Conservation (phyloP, 2,113 vertebrate genomes). For the Cranoglanis bouderius region DNA sequence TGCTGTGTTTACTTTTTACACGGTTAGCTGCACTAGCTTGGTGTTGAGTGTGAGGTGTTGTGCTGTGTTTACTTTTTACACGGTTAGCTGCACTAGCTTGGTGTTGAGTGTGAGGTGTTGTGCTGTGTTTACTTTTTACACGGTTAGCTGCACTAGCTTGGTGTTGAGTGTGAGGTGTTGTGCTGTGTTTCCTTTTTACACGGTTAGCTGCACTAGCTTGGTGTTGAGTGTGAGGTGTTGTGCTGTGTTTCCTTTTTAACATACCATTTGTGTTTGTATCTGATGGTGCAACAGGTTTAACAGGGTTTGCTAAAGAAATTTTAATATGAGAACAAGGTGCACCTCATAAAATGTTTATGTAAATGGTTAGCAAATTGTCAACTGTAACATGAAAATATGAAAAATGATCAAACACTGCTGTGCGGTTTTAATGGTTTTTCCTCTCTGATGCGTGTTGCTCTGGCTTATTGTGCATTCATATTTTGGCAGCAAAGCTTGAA, state of each 20-base stretch:
- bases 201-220: neutral
- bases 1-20: neutral
- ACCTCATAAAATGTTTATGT: neutral
- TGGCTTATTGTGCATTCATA: neutral
- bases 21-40: neutral
- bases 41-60: neutral
- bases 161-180: neutral
- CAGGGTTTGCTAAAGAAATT: neutral
- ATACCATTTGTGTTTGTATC: neutral
- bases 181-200: neutral
- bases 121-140: neutral
- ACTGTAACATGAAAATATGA: no score
- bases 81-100: neutral
- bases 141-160: neutral
- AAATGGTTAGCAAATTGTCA: neutral
- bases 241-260: neutral
- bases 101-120: neutral
- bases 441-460: neutral
- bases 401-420: neutral
- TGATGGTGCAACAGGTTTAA: neutral
- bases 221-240: neutral
- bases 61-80: neutral
- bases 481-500: neutral
- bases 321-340: neutral
- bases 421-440: neutral